Percentiles rank a stretch among this genome's conserved stretches.
These are phyloP conservation scores for Eospalax fontanierii DNA, from an alignment of 2,797 vertebrate species.

Conservation along the genomic window DNA sequence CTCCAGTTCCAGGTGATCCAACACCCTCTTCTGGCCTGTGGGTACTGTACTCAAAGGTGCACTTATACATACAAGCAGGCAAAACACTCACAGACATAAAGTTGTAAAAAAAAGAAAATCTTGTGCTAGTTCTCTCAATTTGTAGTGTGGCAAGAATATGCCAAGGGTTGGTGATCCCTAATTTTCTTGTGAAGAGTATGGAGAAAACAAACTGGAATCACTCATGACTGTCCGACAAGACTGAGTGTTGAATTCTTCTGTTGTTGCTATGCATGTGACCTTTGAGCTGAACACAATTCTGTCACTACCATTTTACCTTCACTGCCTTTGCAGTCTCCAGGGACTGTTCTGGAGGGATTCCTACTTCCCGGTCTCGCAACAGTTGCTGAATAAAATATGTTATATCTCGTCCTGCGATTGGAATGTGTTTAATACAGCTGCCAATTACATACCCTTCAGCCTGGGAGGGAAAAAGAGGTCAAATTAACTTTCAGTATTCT, in stretches of 20 bases:
- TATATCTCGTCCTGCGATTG: constrained; percentile 98
- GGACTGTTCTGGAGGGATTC: constrained; percentile 98
- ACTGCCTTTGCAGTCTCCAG: constrained; percentile 99
- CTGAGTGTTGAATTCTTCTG: neutral
- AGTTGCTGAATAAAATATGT: constrained; percentile 99
- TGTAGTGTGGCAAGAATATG: neutral
- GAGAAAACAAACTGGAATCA: neutral
- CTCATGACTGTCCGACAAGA: neutral
- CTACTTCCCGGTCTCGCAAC: constrained; percentile 97
- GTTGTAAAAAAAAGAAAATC: neutral
- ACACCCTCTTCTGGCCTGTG: too few relatives aligned
- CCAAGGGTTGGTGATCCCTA: neutral
- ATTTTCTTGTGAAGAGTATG: constrained; percentile 29
- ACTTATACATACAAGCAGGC: too few relatives aligned
- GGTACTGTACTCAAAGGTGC: too few relatives aligned
- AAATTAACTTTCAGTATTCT: constrained; percentile 50
- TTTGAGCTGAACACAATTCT: constrained; percentile 9
- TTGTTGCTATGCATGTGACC: neutral
- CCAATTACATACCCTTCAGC: constrained; percentile 99
- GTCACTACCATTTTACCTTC: constrained; percentile 91
- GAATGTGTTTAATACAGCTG: constrained; percentile 99
- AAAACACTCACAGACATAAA: too few relatives aligned
- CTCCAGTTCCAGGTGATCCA: too few relatives aligned
- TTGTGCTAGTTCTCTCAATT: constrained; percentile 3
- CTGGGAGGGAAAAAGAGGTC: constrained; percentile 83